Percentiles rank a stretch among this genome's conserved stretches.
phyloP scores from a whole-genome alignment of 1,140 invertebrate species.

The Drosophila yakuba region DNA sequence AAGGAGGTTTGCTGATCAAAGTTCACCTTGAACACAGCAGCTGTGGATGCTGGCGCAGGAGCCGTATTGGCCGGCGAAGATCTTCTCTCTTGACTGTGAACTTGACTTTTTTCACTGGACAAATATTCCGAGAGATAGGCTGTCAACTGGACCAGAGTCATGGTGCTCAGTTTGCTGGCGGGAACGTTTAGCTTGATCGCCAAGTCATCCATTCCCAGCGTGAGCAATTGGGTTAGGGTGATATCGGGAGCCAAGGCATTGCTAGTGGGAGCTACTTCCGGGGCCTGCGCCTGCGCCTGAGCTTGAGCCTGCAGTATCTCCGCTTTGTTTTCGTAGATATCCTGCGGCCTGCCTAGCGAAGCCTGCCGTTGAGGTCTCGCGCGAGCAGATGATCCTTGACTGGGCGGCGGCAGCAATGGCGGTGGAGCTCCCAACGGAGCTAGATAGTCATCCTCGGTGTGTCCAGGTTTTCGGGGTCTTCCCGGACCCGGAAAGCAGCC shows the following conservation, averaged over 20 bases:
- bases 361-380: constrained; percentile 64
- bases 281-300: constrained; percentile 45
- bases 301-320: constrained; percentile 71
- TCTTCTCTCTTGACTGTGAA: constrained; percentile 6
- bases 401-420: constrained; percentile 72
- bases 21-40: constrained; percentile 86
- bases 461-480: constrained; percentile 85
- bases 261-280: neutral
- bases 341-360: constrained; percentile 65
- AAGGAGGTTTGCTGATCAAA: constrained; percentile 85
- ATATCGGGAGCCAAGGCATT: constrained; percentile 87
- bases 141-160: constrained; percentile 93
- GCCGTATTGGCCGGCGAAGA: constrained; percentile 54
- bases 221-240: constrained; percentile 92
- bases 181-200: constrained; percentile 91
- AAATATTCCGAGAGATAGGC: constrained; percentile 90
- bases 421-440: constrained; percentile 85
- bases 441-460: constrained; percentile 88
- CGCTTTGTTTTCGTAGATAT: constrained; percentile 80
- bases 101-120: constrained; percentile 71
- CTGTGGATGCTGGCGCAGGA: constrained; percentile 9
- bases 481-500: constrained; percentile 85
- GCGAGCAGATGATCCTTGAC: constrained; percentile 54
- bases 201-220: constrained; percentile 91
- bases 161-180: constrained; percentile 90